Conservation (phyloP, 1,140 invertebrate genomes). For the Aethina tumida region DNA sequence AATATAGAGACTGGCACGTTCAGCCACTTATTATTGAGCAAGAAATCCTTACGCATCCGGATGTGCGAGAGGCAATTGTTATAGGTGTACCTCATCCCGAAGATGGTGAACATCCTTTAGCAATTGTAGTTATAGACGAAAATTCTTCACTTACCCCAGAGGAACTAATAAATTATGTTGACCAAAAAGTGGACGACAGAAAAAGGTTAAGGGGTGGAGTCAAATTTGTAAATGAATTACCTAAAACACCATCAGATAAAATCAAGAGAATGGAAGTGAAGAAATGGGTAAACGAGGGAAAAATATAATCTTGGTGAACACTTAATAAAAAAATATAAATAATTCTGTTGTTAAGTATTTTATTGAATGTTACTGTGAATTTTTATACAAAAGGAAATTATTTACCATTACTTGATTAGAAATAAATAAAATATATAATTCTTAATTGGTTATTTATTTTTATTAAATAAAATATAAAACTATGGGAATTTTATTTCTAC, state of each 20-base stretch:
- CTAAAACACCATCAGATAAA: constrained; percentile 27
- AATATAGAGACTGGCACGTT: constrained; percentile 40
- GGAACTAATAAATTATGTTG: constrained; percentile 22
- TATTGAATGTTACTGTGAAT: constrained; percentile 6
- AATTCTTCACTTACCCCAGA: constrained; percentile 15
- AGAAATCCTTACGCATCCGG: constrained; percentile 51
- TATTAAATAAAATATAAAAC: not conserved
- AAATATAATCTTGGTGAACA: not conserved
- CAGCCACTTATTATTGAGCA: constrained; percentile 49
- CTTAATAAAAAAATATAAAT: not conserved
- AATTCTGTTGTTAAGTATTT: not conserved
- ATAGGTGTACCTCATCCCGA: constrained; percentile 51
- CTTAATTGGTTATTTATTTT: not conserved
- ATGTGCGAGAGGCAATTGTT: constrained; percentile 55
- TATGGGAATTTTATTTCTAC: too few relatives aligned
- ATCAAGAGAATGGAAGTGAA: constrained; percentile 15
- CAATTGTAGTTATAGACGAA: constrained; percentile 46
- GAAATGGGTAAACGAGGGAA: constrained; percentile 12
- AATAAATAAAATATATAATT: not conserved
- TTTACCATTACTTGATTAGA: not conserved
- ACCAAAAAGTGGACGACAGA: constrained; percentile 23
- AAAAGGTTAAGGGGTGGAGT: constrained; percentile 25
- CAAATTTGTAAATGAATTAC: constrained; percentile 21
- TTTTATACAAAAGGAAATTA: constrained; percentile 2
- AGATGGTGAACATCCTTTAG: constrained; percentile 53